Percentiles rank a stretch among this genome's conserved stretches.
Evolutionary conservation across 2,797 vertebrate species (phyloP).

Genomic region (Toxotes lorentzi): DNA sequence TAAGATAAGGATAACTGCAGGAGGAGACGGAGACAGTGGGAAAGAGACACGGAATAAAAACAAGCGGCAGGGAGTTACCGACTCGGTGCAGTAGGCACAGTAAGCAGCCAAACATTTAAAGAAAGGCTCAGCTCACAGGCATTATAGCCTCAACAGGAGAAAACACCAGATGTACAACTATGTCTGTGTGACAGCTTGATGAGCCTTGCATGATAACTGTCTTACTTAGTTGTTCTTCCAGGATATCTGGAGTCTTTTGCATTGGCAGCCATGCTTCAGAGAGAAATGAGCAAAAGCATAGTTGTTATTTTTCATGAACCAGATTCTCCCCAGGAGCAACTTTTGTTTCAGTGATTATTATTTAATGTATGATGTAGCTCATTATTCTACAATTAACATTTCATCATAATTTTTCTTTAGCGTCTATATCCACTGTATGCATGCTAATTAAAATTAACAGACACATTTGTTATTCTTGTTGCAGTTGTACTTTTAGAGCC

Average conservation of each 20-base stretch:
- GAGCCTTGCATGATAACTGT: conserved; percentile 39
- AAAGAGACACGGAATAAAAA: conserved; percentile 42
- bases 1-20: conserved; percentile 34
- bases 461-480: not conserved
- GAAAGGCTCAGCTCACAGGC: conserved; percentile 47
- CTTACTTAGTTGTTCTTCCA: conserved; percentile 38
- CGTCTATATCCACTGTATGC: conserved; percentile 4
- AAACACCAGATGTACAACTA: conserved; percentile 59
- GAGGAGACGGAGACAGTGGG: conserved; percentile 26
- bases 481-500: not conserved
- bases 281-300: conserved; percentile 27
- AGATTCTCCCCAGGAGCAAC: conserved; percentile 26
- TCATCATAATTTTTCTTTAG: conserved; percentile 12
- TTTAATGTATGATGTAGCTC: conserved; percentile 11
- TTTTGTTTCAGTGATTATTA: conserved; percentile 26
- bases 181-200: conserved; percentile 61
- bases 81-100: conserved; percentile 15
- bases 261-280: conserved; percentile 29
- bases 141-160: conserved; percentile 59
- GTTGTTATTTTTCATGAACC: conserved; percentile 24
- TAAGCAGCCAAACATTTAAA: conserved; percentile 44
- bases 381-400: conserved; percentile 33
- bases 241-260: conserved; percentile 38
- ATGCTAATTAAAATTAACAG: not conserved
- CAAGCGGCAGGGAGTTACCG: conserved; percentile 31